Evolutionary conservation across 1,140 invertebrate species (phyloP).

Genomic region (Pinna nobilis): DNA sequence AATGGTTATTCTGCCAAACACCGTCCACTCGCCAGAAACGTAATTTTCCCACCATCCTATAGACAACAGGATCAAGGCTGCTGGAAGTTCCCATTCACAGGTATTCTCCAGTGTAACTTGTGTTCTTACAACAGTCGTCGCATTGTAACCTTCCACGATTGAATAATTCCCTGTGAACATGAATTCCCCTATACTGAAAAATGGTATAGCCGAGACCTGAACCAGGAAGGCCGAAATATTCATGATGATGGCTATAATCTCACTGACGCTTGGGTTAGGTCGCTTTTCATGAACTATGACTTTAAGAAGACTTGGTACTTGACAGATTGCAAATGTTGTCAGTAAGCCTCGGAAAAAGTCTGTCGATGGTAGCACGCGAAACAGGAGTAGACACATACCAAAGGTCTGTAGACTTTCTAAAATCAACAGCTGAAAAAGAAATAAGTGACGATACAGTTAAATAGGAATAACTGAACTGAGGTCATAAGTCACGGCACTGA

Average conservation of each 20-base stretch:
- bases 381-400: slow-evolving; percentile 65
- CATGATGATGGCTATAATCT: slow-evolving; percentile 46
- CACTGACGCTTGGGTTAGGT: slow-evolving; percentile 46
- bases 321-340: slow-evolving; percentile 63
- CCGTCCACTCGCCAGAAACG: slow-evolving; percentile 80
- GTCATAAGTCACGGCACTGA: background rate
- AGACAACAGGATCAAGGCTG: slow-evolving; percentile 89
- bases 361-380: slow-evolving; percentile 64
- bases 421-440: slow-evolving; percentile 57
- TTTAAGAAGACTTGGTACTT: slow-evolving; percentile 66
- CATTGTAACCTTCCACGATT: slow-evolving; percentile 44
- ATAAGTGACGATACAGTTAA: background rate
- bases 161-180: slow-evolving; percentile 48
- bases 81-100: slow-evolving; percentile 86
- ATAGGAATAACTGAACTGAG: background rate
- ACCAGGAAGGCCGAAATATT: slow-evolving; percentile 52
- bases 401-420: slow-evolving; percentile 64
- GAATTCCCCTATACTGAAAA: slow-evolving; percentile 57
- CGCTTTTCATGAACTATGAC: slow-evolving; percentile 57
- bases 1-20: slow-evolving; percentile 58
- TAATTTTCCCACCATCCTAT: slow-evolving; percentile 99
- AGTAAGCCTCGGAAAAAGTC: slow-evolving; percentile 68
- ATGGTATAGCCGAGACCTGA: slow-evolving; percentile 55
- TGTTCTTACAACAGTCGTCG: slow-evolving; percentile 37
- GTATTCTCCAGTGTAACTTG: slow-evolving; percentile 7